phyloP scores from a whole-genome alignment of 2,888 invertebrate species.

The Apodemia duryi region DNA sequence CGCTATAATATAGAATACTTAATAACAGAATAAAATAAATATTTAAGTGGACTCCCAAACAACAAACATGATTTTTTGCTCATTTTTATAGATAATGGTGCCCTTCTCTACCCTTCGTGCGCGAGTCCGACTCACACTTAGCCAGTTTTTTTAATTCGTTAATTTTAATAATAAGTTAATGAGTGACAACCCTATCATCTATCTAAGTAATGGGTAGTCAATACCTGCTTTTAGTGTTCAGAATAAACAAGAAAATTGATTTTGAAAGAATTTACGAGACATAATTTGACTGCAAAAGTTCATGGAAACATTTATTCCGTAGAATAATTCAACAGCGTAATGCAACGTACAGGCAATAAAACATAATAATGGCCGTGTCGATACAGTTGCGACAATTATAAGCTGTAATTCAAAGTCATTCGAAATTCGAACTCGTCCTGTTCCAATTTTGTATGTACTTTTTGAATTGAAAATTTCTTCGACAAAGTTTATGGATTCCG shows the following conservation, averaged over 20 bases:
- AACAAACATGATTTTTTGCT: too few species aligned
- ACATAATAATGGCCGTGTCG: conserved; percentile 29
- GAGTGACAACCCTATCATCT: conserved; percentile 28
- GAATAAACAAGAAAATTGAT: conserved; percentile 76
- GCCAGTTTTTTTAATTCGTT: too few species aligned
- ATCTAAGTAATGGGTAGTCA: conserved; percentile 56
- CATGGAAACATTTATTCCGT: conserved; percentile 55
- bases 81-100: too few species aligned
- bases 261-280: conserved; percentile 60
- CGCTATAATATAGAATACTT: too few species aligned
- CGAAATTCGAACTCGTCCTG: conserved; percentile 27
- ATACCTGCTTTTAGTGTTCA: conserved; percentile 59
- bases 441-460: conserved; percentile 27
- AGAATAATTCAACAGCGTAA: conserved; percentile 33
- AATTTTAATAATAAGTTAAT: background rate
- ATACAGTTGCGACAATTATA: conserved; percentile 29
- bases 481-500: too few species aligned
- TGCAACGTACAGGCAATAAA: conserved; percentile 29
- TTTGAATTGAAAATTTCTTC: background rate
- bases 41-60: too few species aligned
- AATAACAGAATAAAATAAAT: too few species aligned
- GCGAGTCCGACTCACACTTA: too few species aligned
- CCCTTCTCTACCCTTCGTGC: too few species aligned
- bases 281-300: conserved; percentile 46
- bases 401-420: conserved; percentile 29